Conservation (phyloP, 2,797 vertebrate species). For the Coregonus suidteri region DNA sequence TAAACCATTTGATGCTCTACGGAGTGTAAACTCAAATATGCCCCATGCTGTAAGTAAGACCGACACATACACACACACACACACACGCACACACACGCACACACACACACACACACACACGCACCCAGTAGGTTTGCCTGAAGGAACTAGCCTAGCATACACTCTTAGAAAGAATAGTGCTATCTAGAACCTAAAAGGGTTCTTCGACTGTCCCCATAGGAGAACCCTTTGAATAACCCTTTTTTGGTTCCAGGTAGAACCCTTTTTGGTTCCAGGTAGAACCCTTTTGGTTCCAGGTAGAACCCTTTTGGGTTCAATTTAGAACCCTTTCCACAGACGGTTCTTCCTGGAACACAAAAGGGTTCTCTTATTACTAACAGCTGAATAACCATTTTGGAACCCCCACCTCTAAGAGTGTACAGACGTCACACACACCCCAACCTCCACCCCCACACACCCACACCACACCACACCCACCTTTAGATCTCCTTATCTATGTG, state of each 20-base stretch:
- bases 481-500: not conserved
- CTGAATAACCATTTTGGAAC: too few relatives aligned
- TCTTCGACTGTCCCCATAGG: too few relatives aligned
- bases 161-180: not conserved
- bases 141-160: not conserved
- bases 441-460: slow-evolving; percentile 4
- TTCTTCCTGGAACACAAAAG: too few relatives aligned
- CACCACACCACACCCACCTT: slow-evolving; percentile 2
- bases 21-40: slow-evolving; percentile 57
- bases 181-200: too few relatives aligned
- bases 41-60: slow-evolving; percentile 32
- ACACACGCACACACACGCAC: slow-evolving; percentile 12
- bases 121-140: not conserved
- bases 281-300: too few relatives aligned
- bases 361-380: too few relatives aligned
- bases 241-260: too few relatives aligned
- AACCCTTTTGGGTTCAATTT: too few relatives aligned
- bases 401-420: too few relatives aligned
- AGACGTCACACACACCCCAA: not conserved
- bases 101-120: slow-evolving; percentile 11
- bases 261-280: too few relatives aligned
- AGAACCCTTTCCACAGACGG: too few relatives aligned
- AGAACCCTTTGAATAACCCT: too few relatives aligned
- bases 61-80: not conserved
- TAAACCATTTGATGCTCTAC: slow-evolving; percentile 58